Evolutionary conservation across 2,113 vertebrate species (phyloP).

Genomic region (Pituophis catenifer): DNA sequence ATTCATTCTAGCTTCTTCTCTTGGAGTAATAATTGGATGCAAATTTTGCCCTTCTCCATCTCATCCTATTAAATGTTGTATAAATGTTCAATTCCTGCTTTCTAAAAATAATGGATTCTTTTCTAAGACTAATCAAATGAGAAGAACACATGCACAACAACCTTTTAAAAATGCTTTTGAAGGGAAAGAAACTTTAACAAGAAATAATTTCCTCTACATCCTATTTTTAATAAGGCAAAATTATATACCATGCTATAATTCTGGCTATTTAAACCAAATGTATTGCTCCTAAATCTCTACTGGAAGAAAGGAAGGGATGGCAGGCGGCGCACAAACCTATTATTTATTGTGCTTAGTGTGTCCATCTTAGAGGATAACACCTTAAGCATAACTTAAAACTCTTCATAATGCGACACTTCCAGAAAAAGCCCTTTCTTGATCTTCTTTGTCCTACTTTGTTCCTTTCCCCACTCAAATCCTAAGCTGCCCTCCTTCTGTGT

Average conservation of each 20-base stretch:
- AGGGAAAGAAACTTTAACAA: not conserved
- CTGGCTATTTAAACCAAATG: not conserved
- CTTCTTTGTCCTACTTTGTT: not conserved
- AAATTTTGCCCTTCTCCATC: slow-evolving; percentile 9
- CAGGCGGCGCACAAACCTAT: not conserved
- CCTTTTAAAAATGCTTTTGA: not conserved
- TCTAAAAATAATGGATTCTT: not conserved
- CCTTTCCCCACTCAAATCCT: not conserved
- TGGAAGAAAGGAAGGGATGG: not conserved
- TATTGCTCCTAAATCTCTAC: not conserved
- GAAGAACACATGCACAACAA: not conserved
- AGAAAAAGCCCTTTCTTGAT: not conserved
- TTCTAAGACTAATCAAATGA: not conserved
- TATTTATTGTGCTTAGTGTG: not conserved
- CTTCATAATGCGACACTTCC: not conserved
- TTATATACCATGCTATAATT: not conserved
- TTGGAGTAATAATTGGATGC: not conserved
- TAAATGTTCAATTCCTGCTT: not conserved
- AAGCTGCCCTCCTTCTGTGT: not conserved
- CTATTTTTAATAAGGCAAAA: not conserved
- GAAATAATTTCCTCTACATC: not conserved
- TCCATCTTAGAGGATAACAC: not conserved
- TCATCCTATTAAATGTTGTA: not conserved
- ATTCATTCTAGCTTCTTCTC: not conserved
- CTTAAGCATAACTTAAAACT: not conserved